Conservation (phyloP, 2,113 vertebrate genomes). For the Nesoenas mayeri region DNA sequence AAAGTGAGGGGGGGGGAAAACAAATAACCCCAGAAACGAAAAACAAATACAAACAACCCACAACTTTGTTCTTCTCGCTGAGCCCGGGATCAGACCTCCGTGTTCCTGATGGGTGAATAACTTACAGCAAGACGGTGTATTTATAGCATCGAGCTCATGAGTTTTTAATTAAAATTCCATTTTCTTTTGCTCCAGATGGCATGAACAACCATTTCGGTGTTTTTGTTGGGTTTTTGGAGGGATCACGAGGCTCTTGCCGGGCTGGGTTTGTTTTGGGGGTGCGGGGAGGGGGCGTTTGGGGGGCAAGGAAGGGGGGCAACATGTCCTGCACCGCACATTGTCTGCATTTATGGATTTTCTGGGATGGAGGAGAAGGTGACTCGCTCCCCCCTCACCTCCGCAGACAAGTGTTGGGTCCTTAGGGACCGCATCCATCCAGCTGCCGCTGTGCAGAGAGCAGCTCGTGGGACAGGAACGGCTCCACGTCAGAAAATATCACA, state of each 20-base stretch:
- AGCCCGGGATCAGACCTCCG: neutral
- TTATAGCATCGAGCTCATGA: conserved; percentile 60
- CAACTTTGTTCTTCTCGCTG: neutral
- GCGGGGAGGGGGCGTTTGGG: neutral
- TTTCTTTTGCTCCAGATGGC: conserved; percentile 62
- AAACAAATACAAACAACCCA: neutral
- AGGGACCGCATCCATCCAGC: neutral
- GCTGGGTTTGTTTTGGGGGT: neutral
- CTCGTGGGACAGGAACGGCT: neutral
- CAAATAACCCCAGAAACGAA: neutral
- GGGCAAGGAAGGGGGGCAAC: fast-evolving
- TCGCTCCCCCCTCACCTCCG: neutral
- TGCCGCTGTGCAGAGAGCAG: neutral
- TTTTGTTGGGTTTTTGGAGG: neutral
- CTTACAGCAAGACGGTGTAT: conserved; percentile 25
- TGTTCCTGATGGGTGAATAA: conserved; percentile 36
- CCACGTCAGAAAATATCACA: neutral
- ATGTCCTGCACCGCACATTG: fast-evolving
- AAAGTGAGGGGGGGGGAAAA: neutral
- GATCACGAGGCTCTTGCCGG: neutral
- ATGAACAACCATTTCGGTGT: neutral
- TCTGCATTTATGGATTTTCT: neutral
- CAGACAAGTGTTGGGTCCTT: neutral
- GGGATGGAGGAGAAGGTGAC: too few relatives aligned
- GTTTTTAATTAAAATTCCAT: conserved; percentile 71